Conservation (phyloP, 2,888 invertebrate species). For the Microctonus aethiopoides region DNA sequence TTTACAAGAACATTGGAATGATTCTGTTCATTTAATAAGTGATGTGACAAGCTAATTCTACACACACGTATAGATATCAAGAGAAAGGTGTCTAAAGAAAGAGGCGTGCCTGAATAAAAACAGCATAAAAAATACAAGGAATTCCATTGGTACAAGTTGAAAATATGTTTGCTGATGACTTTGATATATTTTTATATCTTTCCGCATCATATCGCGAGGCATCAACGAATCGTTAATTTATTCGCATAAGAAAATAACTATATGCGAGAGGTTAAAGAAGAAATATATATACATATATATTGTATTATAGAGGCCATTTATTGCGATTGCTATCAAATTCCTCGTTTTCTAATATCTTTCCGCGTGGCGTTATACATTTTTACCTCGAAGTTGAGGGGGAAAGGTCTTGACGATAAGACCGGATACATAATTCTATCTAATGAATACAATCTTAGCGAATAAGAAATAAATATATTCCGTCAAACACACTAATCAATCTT, state of each 20-base stretch:
- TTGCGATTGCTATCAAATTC: neutral
- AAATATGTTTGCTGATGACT: neutral
- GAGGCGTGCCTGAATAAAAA: neutral
- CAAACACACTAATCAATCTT: neutral
- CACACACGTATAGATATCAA: no score
- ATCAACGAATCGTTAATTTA: neutral
- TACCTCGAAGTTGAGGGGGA: neutral
- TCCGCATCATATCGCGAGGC: neutral
- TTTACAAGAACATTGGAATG: no score
- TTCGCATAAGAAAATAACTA: neutral
- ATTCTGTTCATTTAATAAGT: no score
- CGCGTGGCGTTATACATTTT: neutral
- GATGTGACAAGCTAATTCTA: no score
- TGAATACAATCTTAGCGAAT: neutral
- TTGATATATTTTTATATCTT: neutral
- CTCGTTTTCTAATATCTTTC: conserved; percentile 1
- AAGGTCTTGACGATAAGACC: neutral
- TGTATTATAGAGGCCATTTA: neutral
- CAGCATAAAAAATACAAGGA: neutral
- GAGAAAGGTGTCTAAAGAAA: neutral
- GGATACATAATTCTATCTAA: conserved; percentile 10
- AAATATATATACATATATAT: neutral
- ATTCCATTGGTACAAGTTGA: neutral
- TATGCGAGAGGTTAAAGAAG: neutral
- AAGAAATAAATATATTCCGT: neutral